These are phyloP conservation scores for Danio kyathit DNA, from an alignment of 2,797 vertebrate species.

Conservation along the genomic window DNA sequence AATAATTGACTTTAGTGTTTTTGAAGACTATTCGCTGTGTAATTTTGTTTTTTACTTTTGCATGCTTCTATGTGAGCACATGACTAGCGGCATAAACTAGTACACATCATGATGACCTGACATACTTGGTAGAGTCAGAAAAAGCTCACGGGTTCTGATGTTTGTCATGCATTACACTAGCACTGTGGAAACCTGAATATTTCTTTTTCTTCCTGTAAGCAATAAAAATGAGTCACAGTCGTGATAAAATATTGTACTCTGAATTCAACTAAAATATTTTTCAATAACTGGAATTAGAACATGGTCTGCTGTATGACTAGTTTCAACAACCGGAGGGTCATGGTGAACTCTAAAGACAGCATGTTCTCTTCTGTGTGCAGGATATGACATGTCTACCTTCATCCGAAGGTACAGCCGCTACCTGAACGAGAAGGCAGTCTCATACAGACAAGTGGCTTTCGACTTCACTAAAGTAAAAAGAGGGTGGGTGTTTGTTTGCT, in stretches of 20 bases:
- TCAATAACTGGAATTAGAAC: not conserved
- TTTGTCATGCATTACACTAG: not conserved
- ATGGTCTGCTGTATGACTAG: conserved; percentile 4
- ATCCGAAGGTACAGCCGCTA: conserved; percentile 94
- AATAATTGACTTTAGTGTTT: not conserved
- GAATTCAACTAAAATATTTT: not conserved
- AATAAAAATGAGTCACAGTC: conserved; percentile 10
- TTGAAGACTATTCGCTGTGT: not conserved
- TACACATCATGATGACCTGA: not conserved
- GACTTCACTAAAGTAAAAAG: conserved; percentile 98
- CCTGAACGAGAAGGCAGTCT: conserved; percentile 96
- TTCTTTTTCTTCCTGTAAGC: not conserved
- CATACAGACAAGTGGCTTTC: conserved; percentile 96
- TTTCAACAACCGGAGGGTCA: not conserved
- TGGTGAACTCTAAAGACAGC: not conserved
- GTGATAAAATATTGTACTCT: not conserved
- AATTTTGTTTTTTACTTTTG: not conserved
- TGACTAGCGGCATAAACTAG: not conserved
- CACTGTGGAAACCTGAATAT: not conserved
- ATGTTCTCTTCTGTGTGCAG: conserved; percentile 69
- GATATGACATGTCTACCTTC: conserved; percentile 95
- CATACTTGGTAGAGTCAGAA: not conserved
- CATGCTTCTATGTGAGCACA: not conserved
- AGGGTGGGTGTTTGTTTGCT: conserved; percentile 81
- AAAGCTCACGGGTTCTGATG: not conserved